phyloP scores from a whole-genome alignment of 2,113 vertebrate genomes.

The Cavia porcellus region DNA sequence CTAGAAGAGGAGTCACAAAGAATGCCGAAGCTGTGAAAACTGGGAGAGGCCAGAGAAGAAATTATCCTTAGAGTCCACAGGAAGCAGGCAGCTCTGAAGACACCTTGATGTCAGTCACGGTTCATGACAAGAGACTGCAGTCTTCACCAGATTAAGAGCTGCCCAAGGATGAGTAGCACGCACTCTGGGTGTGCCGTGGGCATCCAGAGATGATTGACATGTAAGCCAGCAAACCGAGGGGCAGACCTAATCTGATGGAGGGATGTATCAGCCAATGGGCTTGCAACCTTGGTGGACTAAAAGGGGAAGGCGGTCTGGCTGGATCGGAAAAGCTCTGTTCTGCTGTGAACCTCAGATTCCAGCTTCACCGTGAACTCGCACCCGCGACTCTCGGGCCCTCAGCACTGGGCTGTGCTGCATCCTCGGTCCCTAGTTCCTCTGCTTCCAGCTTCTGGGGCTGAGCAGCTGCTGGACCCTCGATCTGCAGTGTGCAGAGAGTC shows the following conservation, averaged over 20 bases:
- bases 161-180: not conserved
- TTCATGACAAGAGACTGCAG: not conserved
- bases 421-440: no score
- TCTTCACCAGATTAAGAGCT: not conserved
- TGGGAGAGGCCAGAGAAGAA: not conserved
- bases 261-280: not conserved
- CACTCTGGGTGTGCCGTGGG: not conserved
- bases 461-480: no score
- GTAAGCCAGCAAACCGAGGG: not conserved
- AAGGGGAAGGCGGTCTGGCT: not conserved
- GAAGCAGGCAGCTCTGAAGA: not conserved
- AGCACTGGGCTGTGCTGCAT: no score
- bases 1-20: not conserved
- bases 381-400: no score
- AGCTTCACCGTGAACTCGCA: not conserved
- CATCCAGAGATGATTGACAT: not conserved
- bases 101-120: not conserved
- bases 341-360: not conserved
- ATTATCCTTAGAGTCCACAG: fast-evolving
- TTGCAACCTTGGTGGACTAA: not conserved
- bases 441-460: no score
- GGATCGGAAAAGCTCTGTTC: not conserved
- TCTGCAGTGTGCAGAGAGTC: no score
- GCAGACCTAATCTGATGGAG: not conserved
- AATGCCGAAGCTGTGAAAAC: fast-evolving